A percentile compares a stretch with the other conserved stretches of the same genome.
phyloP scores from a whole-genome alignment of 2,888 invertebrate genomes.

The Criorhina ranunculi region DNA sequence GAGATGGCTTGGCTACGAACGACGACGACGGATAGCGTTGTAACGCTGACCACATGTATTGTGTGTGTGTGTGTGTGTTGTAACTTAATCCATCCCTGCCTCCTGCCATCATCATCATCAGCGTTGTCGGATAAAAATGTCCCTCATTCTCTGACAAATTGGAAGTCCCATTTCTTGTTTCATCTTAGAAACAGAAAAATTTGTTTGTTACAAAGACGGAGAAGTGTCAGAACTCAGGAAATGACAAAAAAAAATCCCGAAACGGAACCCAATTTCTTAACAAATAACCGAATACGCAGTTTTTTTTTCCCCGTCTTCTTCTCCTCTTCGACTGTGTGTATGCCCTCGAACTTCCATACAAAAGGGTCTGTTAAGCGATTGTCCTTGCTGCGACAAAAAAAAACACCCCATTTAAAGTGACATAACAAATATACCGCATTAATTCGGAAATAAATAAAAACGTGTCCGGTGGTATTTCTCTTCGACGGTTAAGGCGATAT shows the following conservation, averaged over 20 bases:
- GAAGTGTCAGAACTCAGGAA: conserved; percentile 14
- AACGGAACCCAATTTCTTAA: conserved; percentile 67
- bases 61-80: too few species aligned
- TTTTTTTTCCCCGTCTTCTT: conserved; percentile 12
- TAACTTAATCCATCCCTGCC: conserved; percentile 57
- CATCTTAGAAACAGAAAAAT: conserved; percentile 62
- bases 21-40: conserved; percentile 11
- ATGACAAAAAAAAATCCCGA: background rate
- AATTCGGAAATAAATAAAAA: conserved; percentile 73
- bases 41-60: conserved; percentile 71
- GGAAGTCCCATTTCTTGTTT: conserved; percentile 65
- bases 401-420: conserved; percentile 74
- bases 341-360: conserved; percentile 33
- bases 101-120: background rate
- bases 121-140: conserved; percentile 56
- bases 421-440: conserved; percentile 75
- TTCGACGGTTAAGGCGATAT: conserved; percentile 51
- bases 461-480: conserved; percentile 61
- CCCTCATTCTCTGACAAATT: conserved; percentile 70
- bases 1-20: too few species aligned
- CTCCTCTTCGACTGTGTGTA: conserved; percentile 7
- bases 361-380: conserved; percentile 68
- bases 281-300: conserved; percentile 71
- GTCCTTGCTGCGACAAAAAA: conserved; percentile 59
- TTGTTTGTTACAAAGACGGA: conserved; percentile 62